These are phyloP conservation scores for Corythucha ciliata DNA, from an alignment of 2,888 invertebrate genomes.

Conservation along the genomic window DNA sequence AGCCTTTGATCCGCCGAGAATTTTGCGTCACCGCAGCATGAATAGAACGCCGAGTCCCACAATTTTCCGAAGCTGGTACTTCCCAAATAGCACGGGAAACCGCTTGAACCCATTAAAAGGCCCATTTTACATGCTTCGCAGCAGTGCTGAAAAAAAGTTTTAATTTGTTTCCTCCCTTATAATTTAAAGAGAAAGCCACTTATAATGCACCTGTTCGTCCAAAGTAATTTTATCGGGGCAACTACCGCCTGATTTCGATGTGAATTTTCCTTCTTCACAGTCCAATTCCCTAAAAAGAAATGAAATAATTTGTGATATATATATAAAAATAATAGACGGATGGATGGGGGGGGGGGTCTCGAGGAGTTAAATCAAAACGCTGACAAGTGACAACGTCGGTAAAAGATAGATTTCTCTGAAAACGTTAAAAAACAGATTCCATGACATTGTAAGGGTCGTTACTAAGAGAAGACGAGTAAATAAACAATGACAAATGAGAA, in stretches of 20 bases:
- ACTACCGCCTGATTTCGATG: constrained; percentile 44
- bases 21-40: no score
- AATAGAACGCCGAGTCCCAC: constrained; percentile 52
- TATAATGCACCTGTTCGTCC: constrained; percentile 29
- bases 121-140: constrained; percentile 55
- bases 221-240: constrained; percentile 36
- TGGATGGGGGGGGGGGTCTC: neutral
- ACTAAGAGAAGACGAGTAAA: no score
- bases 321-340: no score
- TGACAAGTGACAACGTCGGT: no score
- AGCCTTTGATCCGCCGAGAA: no score
- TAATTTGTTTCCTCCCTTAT: neutral
- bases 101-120: constrained; percentile 40
- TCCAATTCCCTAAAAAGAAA: constrained; percentile 43
- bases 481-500: no score
- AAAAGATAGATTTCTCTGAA: no score
- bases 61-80: constrained; percentile 47
- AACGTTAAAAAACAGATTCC: no score
- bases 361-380: no score
- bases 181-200: neutral
- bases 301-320: no score
- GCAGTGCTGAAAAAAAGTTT: constrained; percentile 45
- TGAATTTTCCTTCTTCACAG: constrained; percentile 46
- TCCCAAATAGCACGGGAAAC: constrained; percentile 40
- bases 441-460: no score